Evolutionary conservation across 2,113 vertebrate genomes (phyloP).

Genomic region (Phoenicopterus ruber): DNA sequence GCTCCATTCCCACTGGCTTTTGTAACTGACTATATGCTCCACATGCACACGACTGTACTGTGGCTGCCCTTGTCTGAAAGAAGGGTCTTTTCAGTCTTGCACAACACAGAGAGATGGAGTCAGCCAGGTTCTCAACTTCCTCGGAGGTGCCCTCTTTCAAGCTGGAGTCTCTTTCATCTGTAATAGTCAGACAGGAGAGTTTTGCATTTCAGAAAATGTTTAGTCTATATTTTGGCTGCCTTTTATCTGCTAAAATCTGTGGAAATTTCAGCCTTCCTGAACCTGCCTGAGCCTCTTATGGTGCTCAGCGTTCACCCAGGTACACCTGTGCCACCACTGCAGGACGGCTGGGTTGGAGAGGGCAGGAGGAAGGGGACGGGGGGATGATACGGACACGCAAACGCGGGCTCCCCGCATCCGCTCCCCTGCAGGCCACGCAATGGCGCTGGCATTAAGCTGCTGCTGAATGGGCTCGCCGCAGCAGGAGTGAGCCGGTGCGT

Average conservation of each 20-base stretch:
- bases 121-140: background rate
- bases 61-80: background rate
- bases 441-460: too few species aligned
- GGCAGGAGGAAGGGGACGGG: background rate
- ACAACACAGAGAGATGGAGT: background rate
- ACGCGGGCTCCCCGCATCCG: background rate
- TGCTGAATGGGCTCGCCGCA: background rate
- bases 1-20: background rate
- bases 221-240: background rate
- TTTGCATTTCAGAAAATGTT: conserved; percentile 24
- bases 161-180: background rate
- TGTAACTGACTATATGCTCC: background rate
- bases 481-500: background rate
- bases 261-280: background rate
- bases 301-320: background rate
- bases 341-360: background rate
- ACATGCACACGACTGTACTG: background rate
- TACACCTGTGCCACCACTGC: background rate
- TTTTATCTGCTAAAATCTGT: background rate
- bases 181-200: background rate
- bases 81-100: background rate
- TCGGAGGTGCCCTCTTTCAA: background rate
- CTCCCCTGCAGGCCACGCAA: background rate
- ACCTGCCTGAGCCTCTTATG: background rate
- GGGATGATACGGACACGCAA: background rate